Evolutionary conservation across 2,888 invertebrate species (phyloP), one percentile per base, ranked within the genome.

Genomic region (Meteorus colon): DNA sequence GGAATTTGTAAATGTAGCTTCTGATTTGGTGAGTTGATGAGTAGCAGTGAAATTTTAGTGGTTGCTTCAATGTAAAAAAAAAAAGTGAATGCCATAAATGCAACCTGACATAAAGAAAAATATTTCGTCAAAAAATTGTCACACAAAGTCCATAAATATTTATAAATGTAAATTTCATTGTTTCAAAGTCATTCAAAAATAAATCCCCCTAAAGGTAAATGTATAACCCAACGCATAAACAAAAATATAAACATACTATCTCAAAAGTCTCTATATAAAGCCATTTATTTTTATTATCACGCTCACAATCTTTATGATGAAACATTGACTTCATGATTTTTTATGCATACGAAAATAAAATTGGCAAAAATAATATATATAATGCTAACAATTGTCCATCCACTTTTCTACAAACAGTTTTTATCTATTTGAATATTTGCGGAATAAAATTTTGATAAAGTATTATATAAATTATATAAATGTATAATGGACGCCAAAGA

Each of bases 401-500:
- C 4, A 16, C n/a, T 4, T 5, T n/a, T 48, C 24, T 34, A 34
- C 34, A 8, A 16, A 48, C 2, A 48, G n/a, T 48, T 48, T n/a
- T 48, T n/a, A 48, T 48, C n/a, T 4, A n/a, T n/a, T 16, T 48
- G n/a, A 48, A 48, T 48, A 48, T n/a, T 45, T 34, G 8, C 8
- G 8, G 8, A 2, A 34, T 34, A 24, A 34, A 34, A 34, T 34
- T 34, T 2, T 34, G 3, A 45, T 45, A 45, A 45, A 45, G 8
- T 12, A 45, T 45, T 12, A 12, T 3, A 45, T 14, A 14, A 14
- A 14, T 24, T 27, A 48, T 27, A 48, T 67, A 67, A 67, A 67
- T 67, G 41, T 48, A 67, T 67, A 67, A 67, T 67, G 45, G 27
- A 16, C 24, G 24, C 10, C 12, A 45, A 10, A 45, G 45, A 45